Evolutionary conservation across 1,140 invertebrate species (phyloP), one percentile per base, ranked within the genome.

Genomic region (Araneus ventricosus): DNA sequence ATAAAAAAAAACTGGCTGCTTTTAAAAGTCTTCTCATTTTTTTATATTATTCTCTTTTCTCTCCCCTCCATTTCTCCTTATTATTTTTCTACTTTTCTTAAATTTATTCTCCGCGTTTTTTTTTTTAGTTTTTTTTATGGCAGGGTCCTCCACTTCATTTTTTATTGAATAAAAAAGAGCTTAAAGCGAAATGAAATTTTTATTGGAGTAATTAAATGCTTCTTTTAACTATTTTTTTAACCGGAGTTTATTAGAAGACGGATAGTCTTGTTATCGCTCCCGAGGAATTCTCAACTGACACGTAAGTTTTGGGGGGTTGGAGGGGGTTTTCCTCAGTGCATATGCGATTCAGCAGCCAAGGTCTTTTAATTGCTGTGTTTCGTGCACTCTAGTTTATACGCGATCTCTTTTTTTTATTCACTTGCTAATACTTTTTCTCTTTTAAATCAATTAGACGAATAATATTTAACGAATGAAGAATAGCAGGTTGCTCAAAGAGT

Each of bases 171-270:
- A 87, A 75, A 88, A 85, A 93, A 93, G 86, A 93, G 41, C 45
- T 79, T 79, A 39, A 79, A 93, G 85, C 84, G 91, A 88, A 93
- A 93, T 93, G 85, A 93, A 93, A 93, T 93, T 93, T 93, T 93
- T 93, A 93, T 93, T 93, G 91, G 85, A 87, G 85, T 93, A 93
- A 93, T 93, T 93, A 93, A 93, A 93, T 87, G 91, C 67, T 79
- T 87, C 84, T 93, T 93, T 93, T 93, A 93, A 93, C 45, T 93
- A 93, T 93, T 93, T 93, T 92, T 93, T 92, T 84, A 59, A 57
- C 52, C 8, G 57, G 30, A 24, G 41, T 39, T 75, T 87, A 88
- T 93, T 63, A 87, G n/a, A 41, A 85, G 90, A 92, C 24, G 39
- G 82, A 92, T 92, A 92, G 84, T 79, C 82, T 67, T 92, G 85